Conservation (phyloP, 2,888 invertebrate species). For the Camponotus fellah region DNA sequence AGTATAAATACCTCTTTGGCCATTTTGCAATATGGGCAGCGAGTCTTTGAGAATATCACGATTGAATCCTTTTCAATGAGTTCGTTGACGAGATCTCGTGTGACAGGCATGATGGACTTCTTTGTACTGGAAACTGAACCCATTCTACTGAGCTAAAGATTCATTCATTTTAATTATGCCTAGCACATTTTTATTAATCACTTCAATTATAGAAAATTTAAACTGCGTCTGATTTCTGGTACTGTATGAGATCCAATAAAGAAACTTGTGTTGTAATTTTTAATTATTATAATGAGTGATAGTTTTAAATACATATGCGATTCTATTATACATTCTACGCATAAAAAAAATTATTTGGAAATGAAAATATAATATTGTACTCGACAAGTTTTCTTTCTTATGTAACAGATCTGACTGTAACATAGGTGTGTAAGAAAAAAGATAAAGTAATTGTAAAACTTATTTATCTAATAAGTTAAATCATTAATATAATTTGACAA, state of each 20-base stretch:
- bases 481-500: neutral
- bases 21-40: constrained; percentile 96
- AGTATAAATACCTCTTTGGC: constrained; percentile 91
- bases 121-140: constrained; percentile 79
- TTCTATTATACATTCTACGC: neutral
- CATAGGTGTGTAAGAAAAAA: neutral
- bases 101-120: constrained; percentile 72
- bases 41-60: constrained; percentile 96
- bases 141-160: constrained; percentile 69
- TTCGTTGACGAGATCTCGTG: constrained; percentile 87
- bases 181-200: neutral
- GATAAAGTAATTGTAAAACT: neutral
- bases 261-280: neutral
- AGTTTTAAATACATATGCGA: neutral
- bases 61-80: constrained; percentile 92
- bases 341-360: neutral
- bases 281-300: neutral
- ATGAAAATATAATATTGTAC: neutral
- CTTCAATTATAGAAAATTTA: neutral
- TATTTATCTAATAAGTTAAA: no score
- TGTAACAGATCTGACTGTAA: neutral
- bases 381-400: neutral
- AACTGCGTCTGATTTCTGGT: neutral
- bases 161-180: constrained; percentile 19
- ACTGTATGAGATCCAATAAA: neutral